Base-by-base conservation (phyloP, 2,113 vertebrate genomes). In the Arizona elegans region DNA sequence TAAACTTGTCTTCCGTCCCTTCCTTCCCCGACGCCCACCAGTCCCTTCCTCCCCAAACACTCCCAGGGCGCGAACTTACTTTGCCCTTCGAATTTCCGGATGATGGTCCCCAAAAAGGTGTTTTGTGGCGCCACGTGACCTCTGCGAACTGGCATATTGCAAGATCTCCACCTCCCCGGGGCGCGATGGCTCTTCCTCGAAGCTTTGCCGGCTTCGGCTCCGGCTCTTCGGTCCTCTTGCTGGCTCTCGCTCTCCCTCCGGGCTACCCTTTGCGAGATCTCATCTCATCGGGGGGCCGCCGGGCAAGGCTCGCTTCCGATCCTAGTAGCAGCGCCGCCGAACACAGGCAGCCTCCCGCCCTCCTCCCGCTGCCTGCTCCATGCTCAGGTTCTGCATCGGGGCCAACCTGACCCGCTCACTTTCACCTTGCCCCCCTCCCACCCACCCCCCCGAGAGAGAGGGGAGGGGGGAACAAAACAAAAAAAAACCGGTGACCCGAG, bases 121-220 rank as follows among this genome's bases (percentile, higher is more conserved):
- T 99, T 99, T 94, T 99, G 99, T 91, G 99, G 99, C 96, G 99
- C 99, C 98, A 99, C 99, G 98, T 99, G 99, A 97, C 99, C 99
- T 98, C 99, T 98, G 98, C 99, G 98, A 50, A 99, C 99, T 97
- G 99, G 99, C 99, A 99, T 99, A 98, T 97, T 99, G 91, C 85
- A 23, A 11, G 91, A 33, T 8, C 59, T 43, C 43, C 38, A 33
- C 8, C 52, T 29, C 65, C 94, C 97, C 97, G 97, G 97, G 97
- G 97, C 95, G 95, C 96, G 96, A 96, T 93, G 93, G 96, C 23
- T 62, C 59, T 24, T 58, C 15, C 56, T 7, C 58, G 38, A 50
- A 50, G 89, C 56, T 62, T 59, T 1, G 59, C 47, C 17, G 43
- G 65, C 29, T 65, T 0, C 58, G 58, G 58, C 8, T 59, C 8